Evolutionary conservation across 2,113 vertebrate genomes (phyloP).

Genomic region (Myodes glareolus): DNA sequence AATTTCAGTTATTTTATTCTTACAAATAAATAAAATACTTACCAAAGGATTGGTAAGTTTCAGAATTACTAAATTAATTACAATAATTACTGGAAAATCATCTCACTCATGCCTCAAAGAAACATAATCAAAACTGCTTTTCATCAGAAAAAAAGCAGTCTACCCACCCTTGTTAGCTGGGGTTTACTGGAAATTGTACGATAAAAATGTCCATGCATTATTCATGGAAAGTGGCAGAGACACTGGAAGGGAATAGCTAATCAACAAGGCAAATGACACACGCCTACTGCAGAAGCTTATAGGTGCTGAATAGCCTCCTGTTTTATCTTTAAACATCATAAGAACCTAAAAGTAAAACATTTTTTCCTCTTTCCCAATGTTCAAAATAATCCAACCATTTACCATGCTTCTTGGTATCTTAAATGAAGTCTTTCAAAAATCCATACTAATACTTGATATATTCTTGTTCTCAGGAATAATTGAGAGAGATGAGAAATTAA

Average conservation of each 20-base stretch:
- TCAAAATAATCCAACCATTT: constrained; percentile 57
- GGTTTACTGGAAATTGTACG: constrained; percentile 41
- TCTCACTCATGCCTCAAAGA: constrained; percentile 20
- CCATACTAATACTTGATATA: background rate
- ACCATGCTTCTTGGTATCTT: constrained; percentile 47
- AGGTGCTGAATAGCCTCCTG: constrained; percentile 60
- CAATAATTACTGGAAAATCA: constrained; percentile 60
- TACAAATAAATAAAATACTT: background rate
- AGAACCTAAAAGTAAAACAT: constrained; percentile 65
- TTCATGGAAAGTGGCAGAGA: constrained; percentile 70
- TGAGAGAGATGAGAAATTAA: background rate
- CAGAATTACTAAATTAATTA: constrained; percentile 63
- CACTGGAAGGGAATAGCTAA: constrained; percentile 68
- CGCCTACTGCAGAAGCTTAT: constrained; percentile 68
- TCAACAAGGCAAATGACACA: constrained; percentile 75
- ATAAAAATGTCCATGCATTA: constrained; percentile 64
- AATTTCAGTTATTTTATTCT: constrained; percentile 22
- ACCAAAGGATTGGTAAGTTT: constrained; percentile 13
- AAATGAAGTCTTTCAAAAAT: constrained; percentile 56
- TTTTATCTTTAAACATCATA: constrained; percentile 72
- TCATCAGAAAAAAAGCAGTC: constrained; percentile 57
- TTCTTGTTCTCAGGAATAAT: background rate
- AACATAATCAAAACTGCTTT: constrained; percentile 52
- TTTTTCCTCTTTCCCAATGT: constrained; percentile 45
- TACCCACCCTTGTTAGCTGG: constrained; percentile 37